Base-by-base conservation (phyloP, 2,888 invertebrate species). In the Caenorhabditis parvicauda region DNA sequence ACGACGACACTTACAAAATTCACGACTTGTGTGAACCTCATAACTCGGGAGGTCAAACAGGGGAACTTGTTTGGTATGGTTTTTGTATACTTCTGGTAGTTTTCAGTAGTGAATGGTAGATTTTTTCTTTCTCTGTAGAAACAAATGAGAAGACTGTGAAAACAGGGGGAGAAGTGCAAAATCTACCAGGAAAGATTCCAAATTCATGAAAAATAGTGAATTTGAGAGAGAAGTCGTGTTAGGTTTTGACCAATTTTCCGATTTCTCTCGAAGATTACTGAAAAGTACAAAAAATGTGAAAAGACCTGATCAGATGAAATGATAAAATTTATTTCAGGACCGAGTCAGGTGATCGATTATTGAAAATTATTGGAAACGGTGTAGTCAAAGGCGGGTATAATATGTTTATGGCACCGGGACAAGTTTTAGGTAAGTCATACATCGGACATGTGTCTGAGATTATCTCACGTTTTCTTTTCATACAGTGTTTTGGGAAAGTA, bases 351-450 rank as follows among this genome's bases (percentile, higher is more conserved):
- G 79, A 79, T 51, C 68, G 70, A 24, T 56, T 79, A 9, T 52
- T 79, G 21, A 68, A 68, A 51, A 62, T 79, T 22, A 75, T 79
- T 24, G 74, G 74, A 3, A 74, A 75, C 64, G 75, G 74, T 17
- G 76, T 75, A 6, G 75, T 74, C 25, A 69, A 70, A 54, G 68
- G 72, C 59, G 75, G 77, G 55, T 77, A 77, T 55, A 77, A 77
- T 46, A 74, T 77, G 75, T 79, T 79, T 49, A 71, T 79, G 74
- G 76, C 78, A 12, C 79, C 79, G 29, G 75, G 75, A 27, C 76
- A 75, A 54, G 54, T 62, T 19, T 54, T 59, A 21, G 74, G 75
- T 66, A 53, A 50, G n/a, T n/a, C n/a, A n/a, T n/a, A n/a, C n/a
- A n/a, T n/a, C n/a, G n/a, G n/a, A n/a, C n/a, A n/a, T 28, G 19